Evolutionary conservation across 2,113 vertebrate species (phyloP), one percentile per base, ranked within the genome.

Genomic region (Lontra canadensis): DNA sequence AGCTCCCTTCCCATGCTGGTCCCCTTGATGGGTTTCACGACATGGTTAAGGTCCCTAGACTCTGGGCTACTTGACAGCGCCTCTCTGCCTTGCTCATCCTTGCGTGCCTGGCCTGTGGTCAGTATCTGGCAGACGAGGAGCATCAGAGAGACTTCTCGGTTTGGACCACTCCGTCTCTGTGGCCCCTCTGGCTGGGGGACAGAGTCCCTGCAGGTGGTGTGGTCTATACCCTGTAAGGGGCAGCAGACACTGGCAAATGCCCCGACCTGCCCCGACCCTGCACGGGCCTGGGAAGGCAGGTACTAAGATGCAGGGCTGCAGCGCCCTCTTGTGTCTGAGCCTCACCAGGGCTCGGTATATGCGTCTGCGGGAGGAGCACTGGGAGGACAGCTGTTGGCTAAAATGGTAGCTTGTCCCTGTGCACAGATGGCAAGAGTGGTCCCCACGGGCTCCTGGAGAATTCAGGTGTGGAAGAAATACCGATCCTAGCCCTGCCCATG

Each of bases 321-420:
- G 93, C 31, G 95, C 96, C 95, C 97, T 83, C 96, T 96, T 44
- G 97, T 92, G 97, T 83, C 94, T 4, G 57, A 74, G 42, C 29
- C 20, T 23, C 39, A 6, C 17, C 0, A 34, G 80, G 83, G 52
- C 44, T 83, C 69, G 4, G 9, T 2, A 29, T 21, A 4, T 26
- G 25, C 31, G 5, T 11, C 31, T 31, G 31, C 15, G 21, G 44
- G 42, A 11, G 42, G 12, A 76, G 29, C 25, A 15, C 18, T 4
- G 1, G 1, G 0, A 25, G 23, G 67, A 59, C 31, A 26, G 11
- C 6, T 1, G 36, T 55, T 7, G 1, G 47, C 47, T 39, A 26
- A 71, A 25, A 34, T 2, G n/a, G 1, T 4, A 3, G 26, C 3
- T 39, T 31, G 36, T 26, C 42, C 42, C 13, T 3, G 31, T 0